Conservation (phyloP, 1,140 invertebrate genomes). For the Drosophila bocki region DNA sequence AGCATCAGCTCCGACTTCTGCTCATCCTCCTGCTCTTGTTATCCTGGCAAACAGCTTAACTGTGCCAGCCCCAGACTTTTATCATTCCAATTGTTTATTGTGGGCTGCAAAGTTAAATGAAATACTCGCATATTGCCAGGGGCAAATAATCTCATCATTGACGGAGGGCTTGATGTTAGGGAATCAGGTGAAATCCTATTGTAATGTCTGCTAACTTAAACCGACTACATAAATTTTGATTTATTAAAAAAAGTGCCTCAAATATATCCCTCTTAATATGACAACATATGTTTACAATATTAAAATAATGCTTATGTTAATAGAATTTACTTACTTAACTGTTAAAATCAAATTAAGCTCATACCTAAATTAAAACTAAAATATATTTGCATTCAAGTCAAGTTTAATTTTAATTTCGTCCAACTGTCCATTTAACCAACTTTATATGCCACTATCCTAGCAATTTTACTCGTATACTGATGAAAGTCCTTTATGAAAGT, state of each 20-base stretch:
- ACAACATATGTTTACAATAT: slow-evolving; percentile 2
- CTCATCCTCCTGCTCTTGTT: too few species aligned
- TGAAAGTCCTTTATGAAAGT: neutral
- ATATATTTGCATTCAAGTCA: neutral
- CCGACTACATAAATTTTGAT: neutral
- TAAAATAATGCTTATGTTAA: neutral
- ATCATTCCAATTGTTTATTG: slow-evolving; percentile 16
- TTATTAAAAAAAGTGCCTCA: neutral
- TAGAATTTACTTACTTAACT: neutral
- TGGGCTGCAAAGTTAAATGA: slow-evolving; percentile 24
- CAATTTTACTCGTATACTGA: neutral
- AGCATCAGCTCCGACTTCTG: neutral
- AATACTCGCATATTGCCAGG: slow-evolving; percentile 13
- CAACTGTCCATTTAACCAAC: too few species aligned
- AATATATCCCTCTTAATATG: neutral
- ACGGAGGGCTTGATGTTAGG: neutral
- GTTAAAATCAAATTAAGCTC: neutral
- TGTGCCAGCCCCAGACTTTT: slow-evolving; percentile 2
- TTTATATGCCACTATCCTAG: neutral
- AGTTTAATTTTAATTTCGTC: too few species aligned
- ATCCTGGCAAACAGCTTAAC: slow-evolving; percentile 9
- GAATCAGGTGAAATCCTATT: neutral
- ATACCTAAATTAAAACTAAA: neutral
- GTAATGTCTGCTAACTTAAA: neutral
- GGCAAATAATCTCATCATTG: slow-evolving; percentile 25